phyloP scores from a whole-genome alignment of 1,140 invertebrate genomes.

The Anastatus disparis region DNA sequence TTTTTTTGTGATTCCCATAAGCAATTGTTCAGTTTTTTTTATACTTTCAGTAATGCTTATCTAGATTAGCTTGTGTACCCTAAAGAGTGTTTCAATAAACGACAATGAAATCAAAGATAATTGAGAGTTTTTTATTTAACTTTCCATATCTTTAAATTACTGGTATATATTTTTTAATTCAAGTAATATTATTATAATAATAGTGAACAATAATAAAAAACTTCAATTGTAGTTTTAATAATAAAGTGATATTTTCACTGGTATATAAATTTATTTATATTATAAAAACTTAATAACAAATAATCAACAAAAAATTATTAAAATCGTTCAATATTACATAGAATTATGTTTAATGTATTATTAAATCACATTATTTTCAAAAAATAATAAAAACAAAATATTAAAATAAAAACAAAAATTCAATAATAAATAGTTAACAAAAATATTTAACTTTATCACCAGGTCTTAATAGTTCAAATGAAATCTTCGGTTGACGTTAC shows the following conservation, averaged over 20 bases:
- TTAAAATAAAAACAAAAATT: conserved; percentile 15
- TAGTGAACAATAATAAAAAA: neutral
- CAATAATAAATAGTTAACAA: conserved; percentile 14
- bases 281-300: conserved; percentile 10
- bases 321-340: neutral
- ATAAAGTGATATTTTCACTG: neutral
- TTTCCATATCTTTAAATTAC: neutral
- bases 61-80: conserved; percentile 63
- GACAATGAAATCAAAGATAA: conserved; percentile 53
- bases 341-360: too few relatives aligned
- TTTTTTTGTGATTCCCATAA: conserved; percentile 66
- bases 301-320: conserved; percentile 9
- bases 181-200: neutral
- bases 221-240: too few relatives aligned
- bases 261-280: conserved; percentile 22
- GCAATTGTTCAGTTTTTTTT: conserved; percentile 61
- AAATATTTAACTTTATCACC: neutral
- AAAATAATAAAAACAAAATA: too few relatives aligned
- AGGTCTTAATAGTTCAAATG: conserved; percentile 48
- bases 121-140: conserved; percentile 17
- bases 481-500: conserved; percentile 71
- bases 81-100: conserved; percentile 67
- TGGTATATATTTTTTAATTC: neutral
- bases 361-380: too few relatives aligned
- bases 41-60: conserved; percentile 64